Conservation (phyloP, 2,797 vertebrate species). For the Spatula versicolor region DNA sequence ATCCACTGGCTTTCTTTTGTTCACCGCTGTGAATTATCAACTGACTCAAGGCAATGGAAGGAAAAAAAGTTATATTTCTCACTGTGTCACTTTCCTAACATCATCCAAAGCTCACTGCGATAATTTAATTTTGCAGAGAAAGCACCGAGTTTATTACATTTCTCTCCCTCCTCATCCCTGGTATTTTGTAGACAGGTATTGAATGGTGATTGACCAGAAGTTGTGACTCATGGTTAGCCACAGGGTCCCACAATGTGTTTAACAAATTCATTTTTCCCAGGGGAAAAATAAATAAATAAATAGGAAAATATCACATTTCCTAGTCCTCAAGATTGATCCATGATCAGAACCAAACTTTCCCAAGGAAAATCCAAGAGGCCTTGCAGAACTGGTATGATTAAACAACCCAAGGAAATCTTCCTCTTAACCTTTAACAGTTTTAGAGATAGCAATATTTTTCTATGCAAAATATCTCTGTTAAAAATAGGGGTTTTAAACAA, state of each 20-base stretch:
- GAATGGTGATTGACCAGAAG: not conserved
- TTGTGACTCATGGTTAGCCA: not conserved
- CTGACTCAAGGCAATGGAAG: constrained; percentile 53
- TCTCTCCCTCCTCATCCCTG: not conserved
- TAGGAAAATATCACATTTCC: not conserved
- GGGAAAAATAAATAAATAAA: not conserved
- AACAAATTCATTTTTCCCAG: not conserved
- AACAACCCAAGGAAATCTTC: not conserved
- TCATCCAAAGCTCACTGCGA: constrained; percentile 17
- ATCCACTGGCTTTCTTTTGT: constrained; percentile 61
- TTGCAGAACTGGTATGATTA: not conserved
- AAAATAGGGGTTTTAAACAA: not conserved
- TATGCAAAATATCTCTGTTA: not conserved
- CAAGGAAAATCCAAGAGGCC: not conserved
- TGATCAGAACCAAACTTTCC: not conserved
- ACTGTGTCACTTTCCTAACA: constrained; percentile 30
- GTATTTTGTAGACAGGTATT: not conserved
- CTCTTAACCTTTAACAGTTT: not conserved
- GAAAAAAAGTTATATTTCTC: constrained; percentile 45
- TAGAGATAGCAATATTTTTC: not conserved
- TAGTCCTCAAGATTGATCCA: not conserved
- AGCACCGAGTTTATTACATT: not conserved
- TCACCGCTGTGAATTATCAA: constrained; percentile 67
- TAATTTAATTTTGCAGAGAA: constrained; percentile 52
- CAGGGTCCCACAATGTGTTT: not conserved